phyloP scores from a whole-genome alignment of 2,113 vertebrate species.

The Campylomormyrus tamandua region DNA sequence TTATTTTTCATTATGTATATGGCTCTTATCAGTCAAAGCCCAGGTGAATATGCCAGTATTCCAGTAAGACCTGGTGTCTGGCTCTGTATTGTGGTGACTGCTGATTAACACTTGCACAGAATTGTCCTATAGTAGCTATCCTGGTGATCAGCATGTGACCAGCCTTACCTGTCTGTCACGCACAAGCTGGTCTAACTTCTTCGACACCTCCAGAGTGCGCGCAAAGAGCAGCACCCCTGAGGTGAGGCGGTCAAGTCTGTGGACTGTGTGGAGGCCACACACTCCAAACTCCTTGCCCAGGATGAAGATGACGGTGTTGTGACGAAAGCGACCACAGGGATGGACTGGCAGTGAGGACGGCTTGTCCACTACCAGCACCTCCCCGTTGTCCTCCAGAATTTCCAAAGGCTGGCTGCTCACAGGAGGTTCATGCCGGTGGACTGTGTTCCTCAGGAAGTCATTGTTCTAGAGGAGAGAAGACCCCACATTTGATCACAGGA shows the following conservation, averaged over 20 bases:
- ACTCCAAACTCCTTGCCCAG: slow-evolving; percentile 84
- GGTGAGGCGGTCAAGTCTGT: slow-evolving; percentile 88
- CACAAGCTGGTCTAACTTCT: slow-evolving; percentile 86
- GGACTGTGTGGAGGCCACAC: slow-evolving; percentile 79
- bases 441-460: slow-evolving; percentile 81
- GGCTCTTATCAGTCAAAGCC: background rate
- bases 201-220: slow-evolving; percentile 71
- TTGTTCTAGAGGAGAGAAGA: slow-evolving; percentile 67
- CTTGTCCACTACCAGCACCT: slow-evolving; percentile 89
- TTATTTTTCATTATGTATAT: background rate
- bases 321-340: slow-evolving; percentile 88
- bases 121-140: background rate
- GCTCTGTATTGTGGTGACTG: background rate
- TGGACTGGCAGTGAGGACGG: slow-evolving; percentile 91
- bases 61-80: background rate
- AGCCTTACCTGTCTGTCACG: slow-evolving; percentile 79
- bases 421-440: slow-evolving; percentile 92
- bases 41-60: background rate
- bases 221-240: slow-evolving; percentile 93
- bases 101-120: background rate
- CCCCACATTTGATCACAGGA: background rate
- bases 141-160: background rate
- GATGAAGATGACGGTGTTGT: slow-evolving; percentile 96
- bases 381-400: slow-evolving; percentile 73
- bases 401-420: slow-evolving; percentile 70